Conservation (phyloP, 2,113 vertebrate genomes). For the Rhinoderma darwinii region DNA sequence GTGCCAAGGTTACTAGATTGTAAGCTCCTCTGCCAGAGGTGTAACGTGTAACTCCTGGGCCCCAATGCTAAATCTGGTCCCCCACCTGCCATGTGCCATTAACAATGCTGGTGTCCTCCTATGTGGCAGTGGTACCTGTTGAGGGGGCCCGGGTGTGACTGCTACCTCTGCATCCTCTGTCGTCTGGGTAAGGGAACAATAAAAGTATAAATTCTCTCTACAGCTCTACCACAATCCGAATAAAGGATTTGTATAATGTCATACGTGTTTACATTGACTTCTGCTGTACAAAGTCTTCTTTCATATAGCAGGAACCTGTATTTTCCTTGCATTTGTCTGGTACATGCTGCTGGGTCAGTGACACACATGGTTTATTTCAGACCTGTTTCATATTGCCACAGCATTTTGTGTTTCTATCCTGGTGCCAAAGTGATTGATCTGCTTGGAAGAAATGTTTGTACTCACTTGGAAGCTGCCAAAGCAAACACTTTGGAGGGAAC, state of each 20-base stretch:
- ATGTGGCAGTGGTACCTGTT: too few species aligned
- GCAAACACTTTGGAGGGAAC: conserved; percentile 88
- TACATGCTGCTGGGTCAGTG: conserved; percentile 27
- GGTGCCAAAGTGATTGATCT: conserved; percentile 95
- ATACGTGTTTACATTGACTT: background rate
- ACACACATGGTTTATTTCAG: conserved; percentile 94
- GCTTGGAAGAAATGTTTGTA: conserved; percentile 88
- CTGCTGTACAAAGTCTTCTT: background rate
- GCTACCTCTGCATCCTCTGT: background rate
- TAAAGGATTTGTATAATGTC: background rate
- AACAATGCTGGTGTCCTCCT: too few species aligned
- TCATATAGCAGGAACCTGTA: background rate
- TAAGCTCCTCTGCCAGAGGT: too few species aligned
- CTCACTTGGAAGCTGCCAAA: conserved; percentile 90
- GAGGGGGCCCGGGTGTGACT: too few species aligned
- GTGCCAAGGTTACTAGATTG: too few species aligned
- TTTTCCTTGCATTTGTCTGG: background rate
- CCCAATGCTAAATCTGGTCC: too few species aligned
- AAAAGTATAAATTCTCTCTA: background rate
- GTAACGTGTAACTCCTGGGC: too few species aligned
- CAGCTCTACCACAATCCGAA: background rate
- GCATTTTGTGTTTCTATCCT: conserved; percentile 83
- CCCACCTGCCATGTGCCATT: too few species aligned
- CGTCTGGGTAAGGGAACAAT: background rate
- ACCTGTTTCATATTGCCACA: conserved; percentile 95